These are phyloP conservation scores for Morus bassanus DNA, from an alignment of 2,797 vertebrate genomes.

Conservation along the genomic window DNA sequence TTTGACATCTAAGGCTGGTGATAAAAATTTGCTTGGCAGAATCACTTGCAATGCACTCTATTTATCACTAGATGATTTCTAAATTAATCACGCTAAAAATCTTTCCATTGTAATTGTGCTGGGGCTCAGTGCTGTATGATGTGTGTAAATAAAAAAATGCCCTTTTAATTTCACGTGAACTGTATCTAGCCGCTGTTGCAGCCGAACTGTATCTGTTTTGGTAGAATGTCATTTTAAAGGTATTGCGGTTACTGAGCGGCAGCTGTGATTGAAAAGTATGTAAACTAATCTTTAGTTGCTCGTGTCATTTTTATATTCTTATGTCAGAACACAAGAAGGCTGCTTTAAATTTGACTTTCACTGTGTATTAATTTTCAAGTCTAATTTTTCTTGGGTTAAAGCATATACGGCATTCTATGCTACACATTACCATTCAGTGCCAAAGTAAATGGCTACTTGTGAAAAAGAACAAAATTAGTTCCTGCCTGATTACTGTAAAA, in stretches of 20 bases:
- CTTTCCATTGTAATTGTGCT: slow-evolving; percentile 59
- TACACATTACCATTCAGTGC: slow-evolving; percentile 50
- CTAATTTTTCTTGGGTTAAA: slow-evolving; percentile 67
- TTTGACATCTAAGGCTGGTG: slow-evolving; percentile 60
- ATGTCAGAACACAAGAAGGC: slow-evolving; percentile 79
- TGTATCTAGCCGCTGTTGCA: slow-evolving; percentile 38
- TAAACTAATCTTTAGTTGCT: slow-evolving; percentile 83
- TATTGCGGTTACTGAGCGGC: slow-evolving; percentile 80
- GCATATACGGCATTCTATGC: slow-evolving; percentile 61
- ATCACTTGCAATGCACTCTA: slow-evolving; percentile 46
- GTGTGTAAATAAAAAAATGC: slow-evolving; percentile 63
- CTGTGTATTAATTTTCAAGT: slow-evolving; percentile 80
- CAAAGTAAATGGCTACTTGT: slow-evolving; percentile 74
- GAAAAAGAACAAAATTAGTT: slow-evolving; percentile 65
- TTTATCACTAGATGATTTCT: slow-evolving; percentile 67
- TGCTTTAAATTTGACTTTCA: slow-evolving; percentile 82
- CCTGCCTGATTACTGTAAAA: slow-evolving; percentile 65
- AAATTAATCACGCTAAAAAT: slow-evolving; percentile 66
- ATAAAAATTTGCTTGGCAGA: slow-evolving; percentile 58
- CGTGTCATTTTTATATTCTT: slow-evolving; percentile 81
- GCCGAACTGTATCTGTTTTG: slow-evolving; percentile 67
- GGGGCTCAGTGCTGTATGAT: background rate
- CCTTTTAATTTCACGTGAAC: slow-evolving; percentile 64
- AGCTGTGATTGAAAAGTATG: slow-evolving; percentile 84
- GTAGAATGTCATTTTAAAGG: slow-evolving; percentile 78